Conservation (phyloP, 2,888 invertebrate species). For the Antheraea yamamai region DNA sequence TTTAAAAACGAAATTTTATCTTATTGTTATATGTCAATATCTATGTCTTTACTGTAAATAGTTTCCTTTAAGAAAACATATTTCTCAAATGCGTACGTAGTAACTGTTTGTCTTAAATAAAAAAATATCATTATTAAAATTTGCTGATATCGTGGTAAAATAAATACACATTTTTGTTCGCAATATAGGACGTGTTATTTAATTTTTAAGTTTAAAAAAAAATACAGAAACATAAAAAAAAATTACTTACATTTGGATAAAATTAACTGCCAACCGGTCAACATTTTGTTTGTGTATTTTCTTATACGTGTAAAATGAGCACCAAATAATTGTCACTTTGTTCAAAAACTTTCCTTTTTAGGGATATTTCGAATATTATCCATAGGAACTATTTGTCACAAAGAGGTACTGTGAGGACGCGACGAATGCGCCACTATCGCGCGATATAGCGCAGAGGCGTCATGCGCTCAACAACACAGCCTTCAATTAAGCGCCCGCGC, state of each 20-base stretch:
- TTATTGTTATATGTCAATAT: too few relatives aligned
- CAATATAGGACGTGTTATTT: not conserved
- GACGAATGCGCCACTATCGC: slow-evolving; percentile 41
- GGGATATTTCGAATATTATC: slow-evolving; percentile 27
- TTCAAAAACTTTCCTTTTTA: slow-evolving; percentile 28
- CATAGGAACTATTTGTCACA: slow-evolving; percentile 42
- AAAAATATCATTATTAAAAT: not conserved
- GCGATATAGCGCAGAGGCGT: slow-evolving; percentile 37
- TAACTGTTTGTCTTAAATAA: not conserved
- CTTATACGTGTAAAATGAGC: slow-evolving; percentile 25
- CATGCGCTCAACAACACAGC: slow-evolving; percentile 38
- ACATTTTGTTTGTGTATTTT: slow-evolving; percentile 51
- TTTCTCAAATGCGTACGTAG: too few relatives aligned
- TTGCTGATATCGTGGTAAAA: not conserved
- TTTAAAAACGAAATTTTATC: too few relatives aligned
- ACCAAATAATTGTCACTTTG: slow-evolving; percentile 36
- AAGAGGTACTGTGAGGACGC: slow-evolving; percentile 28
- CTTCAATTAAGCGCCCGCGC: slow-evolving; percentile 68
- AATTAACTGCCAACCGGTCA: slow-evolving; percentile 72
- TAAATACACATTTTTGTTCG: not conserved
- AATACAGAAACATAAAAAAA: not conserved
- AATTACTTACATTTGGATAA: slow-evolving; percentile 70
- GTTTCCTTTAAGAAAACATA: too few relatives aligned
- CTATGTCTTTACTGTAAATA: too few relatives aligned
- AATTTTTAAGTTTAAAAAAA: not conserved